Base-by-base conservation (phyloP, 2,797 vertebrate species). In the Cirrhinus molitorella region DNA sequence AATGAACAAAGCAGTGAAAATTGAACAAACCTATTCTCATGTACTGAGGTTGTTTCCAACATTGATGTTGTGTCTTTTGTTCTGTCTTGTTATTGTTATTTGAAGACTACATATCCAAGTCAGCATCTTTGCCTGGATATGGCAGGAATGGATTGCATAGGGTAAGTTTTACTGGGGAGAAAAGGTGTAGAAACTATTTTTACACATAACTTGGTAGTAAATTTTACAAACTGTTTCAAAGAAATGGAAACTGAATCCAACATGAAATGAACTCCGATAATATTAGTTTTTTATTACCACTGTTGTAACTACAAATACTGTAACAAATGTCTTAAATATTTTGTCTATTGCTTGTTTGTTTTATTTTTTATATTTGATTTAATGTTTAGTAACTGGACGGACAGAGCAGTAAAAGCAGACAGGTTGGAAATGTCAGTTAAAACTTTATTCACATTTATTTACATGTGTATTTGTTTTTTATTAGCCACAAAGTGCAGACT, bases 101-200 rank as follows among this genome's bases (percentile, higher is more conserved):
- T 91, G 19, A 88, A 99, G 98, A 99, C 91, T 96, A 97, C 88
- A 93, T 96, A 89, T 95, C 97, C n/a, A 99, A 99, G 91, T 99
- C 98, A 0, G 95, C 97, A 34, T 99, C 98, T 25, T 94, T 99
- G 85, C 98, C 98, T 87, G 98, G 96, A 81, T 99, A 99, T 87
- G 95, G 97, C 87, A 96, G 94, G 89, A 99, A 97, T 0, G 96
- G 95, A 86, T 89, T 96, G 23, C 97, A 97, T 92, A 94, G 97
- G 94, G 98, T 99, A 91, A 96, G 95, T 34, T n/a, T 61, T 37
- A 28, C 23, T 25, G 2, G 0, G 2, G 6, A 53, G 21, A 59
- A 13, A 13, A 0, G 3, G 5, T 59, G 3, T 51, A 49, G 14
- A 61, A 61, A 59, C 2, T 1, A 14, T 14, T 59, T 25, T 59